A percentile compares a stretch with the other conserved stretches of the same genome.
Conservation (phyloP, 2,888 invertebrate genomes). For the Hirtodrosophila trivittata region DNA sequence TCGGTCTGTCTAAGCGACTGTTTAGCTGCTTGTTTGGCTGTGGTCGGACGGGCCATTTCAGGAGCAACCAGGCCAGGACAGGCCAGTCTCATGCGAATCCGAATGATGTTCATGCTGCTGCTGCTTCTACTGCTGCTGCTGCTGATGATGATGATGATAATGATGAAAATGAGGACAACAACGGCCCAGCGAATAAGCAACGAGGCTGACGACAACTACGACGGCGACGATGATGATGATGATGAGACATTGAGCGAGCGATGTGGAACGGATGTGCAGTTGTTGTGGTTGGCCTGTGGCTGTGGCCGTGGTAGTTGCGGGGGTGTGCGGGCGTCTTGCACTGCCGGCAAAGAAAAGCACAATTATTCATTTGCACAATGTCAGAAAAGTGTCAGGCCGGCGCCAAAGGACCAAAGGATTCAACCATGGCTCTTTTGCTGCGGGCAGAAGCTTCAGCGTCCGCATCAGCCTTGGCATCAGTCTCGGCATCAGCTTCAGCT, state of each 20-base stretch:
- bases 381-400: conserved; percentile 80
- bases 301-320: conserved; percentile 23
- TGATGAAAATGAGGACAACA: conserved; percentile 20
- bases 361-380: conserved; percentile 82
- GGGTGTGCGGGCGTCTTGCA: conserved; percentile 17
- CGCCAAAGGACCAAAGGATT: conserved; percentile 81
- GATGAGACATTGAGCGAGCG: conserved; percentile 77
- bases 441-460: conserved; percentile 22
- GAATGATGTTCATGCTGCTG: conserved; percentile 14
- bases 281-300: conserved; percentile 66
- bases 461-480: conserved; percentile 18
- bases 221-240: conserved; percentile 53
- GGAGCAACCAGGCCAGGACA: conserved; percentile 12
- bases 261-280: conserved; percentile 79
- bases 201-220: conserved; percentile 70
- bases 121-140: conserved; percentile 8
- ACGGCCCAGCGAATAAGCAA: conserved; percentile 61
- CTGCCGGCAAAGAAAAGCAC: conserved; percentile 79
- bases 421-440: conserved; percentile 42
- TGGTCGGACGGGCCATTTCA: conserved; percentile 46
- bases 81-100: conserved; percentile 32
- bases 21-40: conserved; percentile 79
- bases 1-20: conserved; percentile 72
- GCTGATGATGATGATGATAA: conserved; percentile 15
- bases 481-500: conserved; percentile 6